Conservation (phyloP, 2,113 vertebrate genomes). For the Capra hircus region DNA sequence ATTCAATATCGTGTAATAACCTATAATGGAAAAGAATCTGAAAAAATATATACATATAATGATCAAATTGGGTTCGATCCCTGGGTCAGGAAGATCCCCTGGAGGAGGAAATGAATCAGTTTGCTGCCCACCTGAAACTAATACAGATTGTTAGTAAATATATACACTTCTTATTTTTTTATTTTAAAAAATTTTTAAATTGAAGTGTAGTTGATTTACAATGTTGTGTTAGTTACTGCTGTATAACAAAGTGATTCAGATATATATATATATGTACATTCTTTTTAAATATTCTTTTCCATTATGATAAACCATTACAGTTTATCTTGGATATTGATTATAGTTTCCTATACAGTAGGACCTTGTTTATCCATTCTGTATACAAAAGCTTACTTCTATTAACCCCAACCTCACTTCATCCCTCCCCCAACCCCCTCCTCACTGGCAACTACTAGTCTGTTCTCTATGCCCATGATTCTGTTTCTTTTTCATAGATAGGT, state of each 20-base stretch:
- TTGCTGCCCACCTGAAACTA: not conserved
- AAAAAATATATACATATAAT: not conserved
- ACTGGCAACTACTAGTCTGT: not conserved
- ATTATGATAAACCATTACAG: not conserved
- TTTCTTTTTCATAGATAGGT: not conserved
- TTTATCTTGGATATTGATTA: not conserved
- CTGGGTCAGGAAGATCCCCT: not conserved
- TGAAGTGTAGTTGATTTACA: not conserved
- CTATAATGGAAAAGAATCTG: not conserved
- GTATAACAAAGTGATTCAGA: not conserved
- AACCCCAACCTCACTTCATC: not conserved
- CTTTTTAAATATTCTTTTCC: not conserved
- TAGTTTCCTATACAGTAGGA: not conserved
- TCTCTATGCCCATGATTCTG: not conserved
- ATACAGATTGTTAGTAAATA: not conserved
- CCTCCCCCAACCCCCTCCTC: not conserved
- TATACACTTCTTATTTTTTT: not conserved
- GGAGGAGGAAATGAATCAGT: not conserved
- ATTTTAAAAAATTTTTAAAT: accelerated
- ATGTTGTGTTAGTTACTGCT: not conserved
- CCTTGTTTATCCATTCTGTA: not conserved
- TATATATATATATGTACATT: not conserved
- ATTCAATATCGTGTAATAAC: not conserved
- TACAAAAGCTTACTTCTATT: not conserved
- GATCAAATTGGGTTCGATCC: not conserved